A percentile compares a stretch with the other conserved stretches of the same genome.
Evolutionary conservation across 2,888 invertebrate genomes (phyloP).

Genomic region (Gymnoscelis rufifasciata): DNA sequence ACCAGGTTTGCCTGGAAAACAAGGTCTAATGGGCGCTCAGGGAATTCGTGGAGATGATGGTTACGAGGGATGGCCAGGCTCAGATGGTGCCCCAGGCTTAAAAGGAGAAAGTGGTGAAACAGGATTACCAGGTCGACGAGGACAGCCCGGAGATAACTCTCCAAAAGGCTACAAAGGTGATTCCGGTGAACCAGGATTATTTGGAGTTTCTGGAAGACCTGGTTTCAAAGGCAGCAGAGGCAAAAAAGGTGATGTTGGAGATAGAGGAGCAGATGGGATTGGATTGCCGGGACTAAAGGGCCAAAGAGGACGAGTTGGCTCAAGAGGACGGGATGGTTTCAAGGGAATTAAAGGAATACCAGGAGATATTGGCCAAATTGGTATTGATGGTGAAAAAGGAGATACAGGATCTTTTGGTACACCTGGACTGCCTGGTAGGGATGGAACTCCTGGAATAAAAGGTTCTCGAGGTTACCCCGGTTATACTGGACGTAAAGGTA

Average conservation of each 20-base stretch:
- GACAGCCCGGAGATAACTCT: conserved; percentile 80
- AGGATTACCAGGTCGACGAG: conserved; percentile 77
- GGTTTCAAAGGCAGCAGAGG: conserved; percentile 69
- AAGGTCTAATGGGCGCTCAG: conserved; percentile 45
- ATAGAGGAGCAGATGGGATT: conserved; percentile 63
- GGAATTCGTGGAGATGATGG: conserved; percentile 50
- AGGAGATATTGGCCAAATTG: conserved; percentile 77
- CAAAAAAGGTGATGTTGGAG: conserved; percentile 77
- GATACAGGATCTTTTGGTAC: conserved; percentile 73
- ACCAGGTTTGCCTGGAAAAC: conserved; percentile 70
- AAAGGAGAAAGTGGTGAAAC: conserved; percentile 73
- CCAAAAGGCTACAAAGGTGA: conserved; percentile 82
- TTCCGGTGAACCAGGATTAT: conserved; percentile 55
- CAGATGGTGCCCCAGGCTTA: conserved; percentile 58
- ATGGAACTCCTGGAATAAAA: conserved; percentile 65
- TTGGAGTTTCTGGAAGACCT: conserved; percentile 71
- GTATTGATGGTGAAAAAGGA: conserved; percentile 70
- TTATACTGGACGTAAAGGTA: conserved; percentile 51
- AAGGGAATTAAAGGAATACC: conserved; percentile 74
- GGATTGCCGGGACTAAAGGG: conserved; percentile 81
- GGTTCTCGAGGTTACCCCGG: conserved; percentile 74
- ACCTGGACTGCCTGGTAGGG: conserved; percentile 79
- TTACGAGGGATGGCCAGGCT: conserved; percentile 47
- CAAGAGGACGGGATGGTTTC: conserved; percentile 65
- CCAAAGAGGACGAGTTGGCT: conserved; percentile 80